These are phyloP conservation scores for Lasiurus borealis DNA, from an alignment of 2,113 vertebrate species.

Conservation along the genomic window DNA sequence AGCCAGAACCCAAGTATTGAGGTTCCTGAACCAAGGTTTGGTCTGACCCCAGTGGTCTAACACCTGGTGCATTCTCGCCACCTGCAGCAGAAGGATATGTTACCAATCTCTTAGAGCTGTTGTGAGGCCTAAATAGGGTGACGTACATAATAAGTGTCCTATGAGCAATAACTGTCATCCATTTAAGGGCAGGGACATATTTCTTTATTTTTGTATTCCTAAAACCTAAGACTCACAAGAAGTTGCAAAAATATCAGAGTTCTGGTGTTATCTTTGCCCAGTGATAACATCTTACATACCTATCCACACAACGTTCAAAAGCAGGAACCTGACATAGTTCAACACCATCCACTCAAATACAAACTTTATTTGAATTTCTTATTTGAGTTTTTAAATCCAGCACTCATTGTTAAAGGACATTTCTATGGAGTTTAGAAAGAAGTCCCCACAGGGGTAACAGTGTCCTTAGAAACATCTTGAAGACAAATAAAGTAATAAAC, in stretches of 20 bases:
- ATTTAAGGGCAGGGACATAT: not conserved
- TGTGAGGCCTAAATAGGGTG: not conserved
- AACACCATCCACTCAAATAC: not conserved
- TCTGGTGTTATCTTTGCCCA: not conserved
- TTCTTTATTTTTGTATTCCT: not conserved
- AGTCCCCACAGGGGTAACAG: not conserved
- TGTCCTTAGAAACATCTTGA: not conserved
- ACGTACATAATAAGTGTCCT: rapidly evolving
- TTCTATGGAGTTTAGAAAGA: not conserved
- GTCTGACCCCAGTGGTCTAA: no score
- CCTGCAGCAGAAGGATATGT: not conserved
- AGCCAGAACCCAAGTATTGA: no score
- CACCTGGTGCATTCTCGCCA: no score
- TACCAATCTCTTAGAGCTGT: not conserved
- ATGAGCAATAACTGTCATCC: rapidly evolving
- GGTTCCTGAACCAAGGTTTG: no score
- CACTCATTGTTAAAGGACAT: not conserved
- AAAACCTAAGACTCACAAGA: not conserved
- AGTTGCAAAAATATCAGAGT: not conserved
- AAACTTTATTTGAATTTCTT: not conserved
- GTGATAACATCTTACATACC: not conserved
- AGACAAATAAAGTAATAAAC: not conserved
- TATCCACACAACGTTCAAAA: not conserved
- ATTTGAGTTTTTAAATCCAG: not conserved
- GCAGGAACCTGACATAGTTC: not conserved